Conservation (phyloP, 2,888 invertebrate species). For the Pyrrhosoma nymphula region DNA sequence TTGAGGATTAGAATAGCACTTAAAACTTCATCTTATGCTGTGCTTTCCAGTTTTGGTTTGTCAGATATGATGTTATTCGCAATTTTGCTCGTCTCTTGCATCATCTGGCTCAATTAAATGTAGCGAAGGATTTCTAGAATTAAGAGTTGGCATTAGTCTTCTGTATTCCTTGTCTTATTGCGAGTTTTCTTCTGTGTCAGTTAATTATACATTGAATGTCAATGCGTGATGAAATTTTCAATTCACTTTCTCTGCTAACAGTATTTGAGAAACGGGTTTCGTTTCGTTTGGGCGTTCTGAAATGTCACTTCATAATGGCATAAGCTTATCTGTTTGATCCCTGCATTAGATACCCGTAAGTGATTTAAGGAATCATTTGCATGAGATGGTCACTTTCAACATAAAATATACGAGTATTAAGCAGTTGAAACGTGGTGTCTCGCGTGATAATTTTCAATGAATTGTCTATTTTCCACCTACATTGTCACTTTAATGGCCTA, state of each 20-base stretch:
- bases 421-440: neutral
- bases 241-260: neutral
- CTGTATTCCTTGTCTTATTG: no score
- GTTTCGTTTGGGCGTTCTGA: neutral
- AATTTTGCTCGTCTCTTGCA: no score
- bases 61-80: no score
- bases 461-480: neutral
- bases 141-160: neutral
- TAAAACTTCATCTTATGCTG: no score
- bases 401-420: neutral
- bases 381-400: neutral
- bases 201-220: no score
- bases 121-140: neutral
- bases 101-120: no score
- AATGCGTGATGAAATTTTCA: no score
- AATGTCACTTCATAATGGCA: neutral
- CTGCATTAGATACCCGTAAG: neutral
- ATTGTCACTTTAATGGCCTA: neutral
- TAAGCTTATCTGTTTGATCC: neutral
- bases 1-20: no score
- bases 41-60: no score
- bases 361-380: neutral
- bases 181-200: no score
- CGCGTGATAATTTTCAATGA: neutral
- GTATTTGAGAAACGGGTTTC: neutral